phyloP scores from a whole-genome alignment of 1,140 invertebrate genomes.

The Sycophaga agraensis region DNA sequence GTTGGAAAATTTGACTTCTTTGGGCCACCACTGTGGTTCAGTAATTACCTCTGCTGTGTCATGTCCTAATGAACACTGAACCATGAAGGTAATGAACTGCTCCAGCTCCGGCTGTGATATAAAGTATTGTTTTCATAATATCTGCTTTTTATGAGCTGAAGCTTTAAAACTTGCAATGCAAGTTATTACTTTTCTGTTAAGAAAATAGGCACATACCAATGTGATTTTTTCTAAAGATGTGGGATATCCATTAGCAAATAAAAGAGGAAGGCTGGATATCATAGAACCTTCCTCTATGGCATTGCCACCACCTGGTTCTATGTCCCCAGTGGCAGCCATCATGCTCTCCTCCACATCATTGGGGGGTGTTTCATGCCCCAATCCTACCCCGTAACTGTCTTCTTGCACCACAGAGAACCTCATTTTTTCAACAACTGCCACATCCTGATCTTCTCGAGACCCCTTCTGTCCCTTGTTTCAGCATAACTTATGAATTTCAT shows the following conservation, averaged over 20 bases:
- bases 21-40: conserved; percentile 70
- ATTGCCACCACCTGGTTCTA: conserved; percentile 37
- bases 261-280: conserved; percentile 68
- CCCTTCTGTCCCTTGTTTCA: background rate
- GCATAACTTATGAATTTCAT: background rate
- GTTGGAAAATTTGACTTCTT: conserved; percentile 65
- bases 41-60: conserved; percentile 61
- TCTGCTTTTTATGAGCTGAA: background rate
- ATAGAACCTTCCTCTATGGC: conserved; percentile 52
- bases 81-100: conserved; percentile 73
- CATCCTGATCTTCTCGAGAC: conserved; percentile 14
- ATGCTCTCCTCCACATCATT: conserved; percentile 41
- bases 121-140: conserved; percentile 30
- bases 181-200: conserved; percentile 1
- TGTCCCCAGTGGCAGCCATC: conserved; percentile 44
- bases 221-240: conserved; percentile 67
- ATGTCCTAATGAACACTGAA: conserved; percentile 71
- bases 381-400: conserved; percentile 44
- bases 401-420: conserved; percentile 50
- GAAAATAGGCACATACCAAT: conserved; percentile 42
- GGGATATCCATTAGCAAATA: conserved; percentile 70
- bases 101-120: conserved; percentile 62
- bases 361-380: conserved; percentile 41
- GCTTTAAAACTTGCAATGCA: background rate
- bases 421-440: conserved; percentile 41